Conservation (phyloP, 2,888 invertebrate species). For the Hirtodrosophila trivittata region DNA sequence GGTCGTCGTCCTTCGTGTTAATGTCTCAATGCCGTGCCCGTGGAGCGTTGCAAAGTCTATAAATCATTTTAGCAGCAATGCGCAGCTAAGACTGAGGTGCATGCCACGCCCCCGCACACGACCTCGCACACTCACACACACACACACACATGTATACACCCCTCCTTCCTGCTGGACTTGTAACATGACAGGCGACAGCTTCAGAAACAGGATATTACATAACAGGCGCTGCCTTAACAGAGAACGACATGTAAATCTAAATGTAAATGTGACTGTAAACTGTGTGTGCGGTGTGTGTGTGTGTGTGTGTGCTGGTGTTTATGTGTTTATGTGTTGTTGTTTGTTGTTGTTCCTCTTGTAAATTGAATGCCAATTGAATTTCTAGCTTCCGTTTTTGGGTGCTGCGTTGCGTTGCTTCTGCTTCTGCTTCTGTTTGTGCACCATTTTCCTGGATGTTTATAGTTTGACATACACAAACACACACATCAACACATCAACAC, state of each 20-base stretch:
- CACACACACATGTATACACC: conserved; percentile 19
- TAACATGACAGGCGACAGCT: conserved; percentile 76
- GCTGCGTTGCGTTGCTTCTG: conserved; percentile 1
- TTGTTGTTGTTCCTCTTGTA: conserved; percentile 41
- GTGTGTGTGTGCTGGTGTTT: conserved; percentile 20
- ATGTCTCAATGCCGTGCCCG: conserved; percentile 75
- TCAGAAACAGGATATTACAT: conserved; percentile 76
- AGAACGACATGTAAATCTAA: conserved; percentile 48
- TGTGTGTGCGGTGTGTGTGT: conserved; percentile 10
- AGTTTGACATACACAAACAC: conserved; percentile 29
- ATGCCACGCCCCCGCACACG: conserved; percentile 67
- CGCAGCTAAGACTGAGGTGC: conserved; percentile 48
- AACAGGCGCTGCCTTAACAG: conserved; percentile 72
- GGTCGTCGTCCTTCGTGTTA: conserved; percentile 61
- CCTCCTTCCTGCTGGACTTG: conserved; percentile 52
- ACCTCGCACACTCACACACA: conserved; percentile 25
- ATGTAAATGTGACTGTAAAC: conserved; percentile 16
- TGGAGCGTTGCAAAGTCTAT: conserved; percentile 55
- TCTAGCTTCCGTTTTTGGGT: conserved; percentile 23
- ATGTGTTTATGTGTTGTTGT: conserved; percentile 12
- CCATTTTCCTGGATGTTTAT: conserved; percentile 32
- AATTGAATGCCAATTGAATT: conserved; percentile 47
- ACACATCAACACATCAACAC: conserved; percentile 10
- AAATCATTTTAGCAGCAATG: conserved; percentile 69
- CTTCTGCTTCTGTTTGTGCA: conserved; percentile 19